Base-by-base conservation (phyloP, 1,140 invertebrate genomes). In the Trachymyrmex septentrionalis region DNA sequence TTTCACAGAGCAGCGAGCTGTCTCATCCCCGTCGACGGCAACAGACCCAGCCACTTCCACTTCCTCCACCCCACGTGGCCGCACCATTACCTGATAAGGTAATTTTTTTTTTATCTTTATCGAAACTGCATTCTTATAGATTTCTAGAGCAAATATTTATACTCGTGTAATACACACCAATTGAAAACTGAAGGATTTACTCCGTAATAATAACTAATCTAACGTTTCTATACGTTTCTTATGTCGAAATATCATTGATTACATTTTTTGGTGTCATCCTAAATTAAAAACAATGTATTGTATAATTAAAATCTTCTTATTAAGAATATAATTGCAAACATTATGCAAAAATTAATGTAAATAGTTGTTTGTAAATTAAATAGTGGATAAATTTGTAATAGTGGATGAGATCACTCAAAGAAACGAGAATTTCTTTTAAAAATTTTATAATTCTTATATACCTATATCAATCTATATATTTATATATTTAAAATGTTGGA, bases 71-170 rank as follows among this genome's bases (percentile, higher is more conserved):
- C 92, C 92, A 93, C 93, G 93, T 94, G 92, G 94, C 89, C 93
- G 93, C 93, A 93, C 88, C 88, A 94, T 92, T 88, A 94, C 92
- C 94, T 94, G 91, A 94, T 94, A 94, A 94, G 93, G 93, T 94
- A 80, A 86, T n/a, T n/a, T n/a, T n/a, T n/a, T n/a, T n/a, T n/a
- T n/a, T n/a, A 27, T 16, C 14, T 44, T 34, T 21, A 21, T 66
- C 48, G 38, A 30, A 48, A 10, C 6, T n/a, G 24, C 19, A 1
- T 24, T 24, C 0, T n/a, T 24, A 1, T 19, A 57, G 0, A 12
- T 57, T 72, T 21, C 16, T 34, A 7, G 4, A 24, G 19, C 7
- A 44, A 12, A 12, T 44, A 10, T 44, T 44, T 10, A 21, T 14
- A n/a, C 9, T 57, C 5, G 21, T 34, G 24, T 21, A n/a, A 34